Conservation (phyloP, 2,113 vertebrate genomes). For the Phycodurus eques region DNA sequence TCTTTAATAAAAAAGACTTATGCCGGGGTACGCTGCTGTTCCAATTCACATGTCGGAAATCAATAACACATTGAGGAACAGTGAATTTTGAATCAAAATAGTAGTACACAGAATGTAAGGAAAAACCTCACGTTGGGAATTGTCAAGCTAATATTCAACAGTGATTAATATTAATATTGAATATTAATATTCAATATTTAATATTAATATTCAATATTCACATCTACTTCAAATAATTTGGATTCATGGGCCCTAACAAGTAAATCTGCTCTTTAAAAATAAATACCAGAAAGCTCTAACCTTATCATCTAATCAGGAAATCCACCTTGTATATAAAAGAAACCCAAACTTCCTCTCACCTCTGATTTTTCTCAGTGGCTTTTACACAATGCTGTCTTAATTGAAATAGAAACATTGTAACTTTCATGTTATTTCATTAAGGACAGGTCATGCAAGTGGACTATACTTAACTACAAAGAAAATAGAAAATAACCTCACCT, state of each 20-base stretch:
- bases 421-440: not conserved
- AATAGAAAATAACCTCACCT: not conserved
- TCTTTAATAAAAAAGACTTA: constrained; percentile 11
- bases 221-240: not conserved
- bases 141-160: not conserved
- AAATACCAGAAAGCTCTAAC: no score
- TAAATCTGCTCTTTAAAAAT: not conserved
- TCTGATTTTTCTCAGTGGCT: constrained; percentile 17
- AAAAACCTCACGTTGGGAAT: not conserved
- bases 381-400: constrained; percentile 8
- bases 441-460: not conserved
- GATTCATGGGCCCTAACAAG: not conserved
- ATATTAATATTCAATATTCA: no score
- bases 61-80: not conserved
- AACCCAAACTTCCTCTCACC: constrained; percentile 24
- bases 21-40: not conserved
- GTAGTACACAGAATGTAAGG: not conserved
- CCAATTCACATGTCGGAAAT: not conserved
- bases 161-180: no score
- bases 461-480: not conserved
- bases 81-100: not conserved
- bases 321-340: constrained; percentile 28
- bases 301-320: not conserved
- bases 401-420: not conserved
- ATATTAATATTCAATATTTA: no score